Conservation (phyloP, 2,888 invertebrate species). For the Megalurothrips usitatus region DNA sequence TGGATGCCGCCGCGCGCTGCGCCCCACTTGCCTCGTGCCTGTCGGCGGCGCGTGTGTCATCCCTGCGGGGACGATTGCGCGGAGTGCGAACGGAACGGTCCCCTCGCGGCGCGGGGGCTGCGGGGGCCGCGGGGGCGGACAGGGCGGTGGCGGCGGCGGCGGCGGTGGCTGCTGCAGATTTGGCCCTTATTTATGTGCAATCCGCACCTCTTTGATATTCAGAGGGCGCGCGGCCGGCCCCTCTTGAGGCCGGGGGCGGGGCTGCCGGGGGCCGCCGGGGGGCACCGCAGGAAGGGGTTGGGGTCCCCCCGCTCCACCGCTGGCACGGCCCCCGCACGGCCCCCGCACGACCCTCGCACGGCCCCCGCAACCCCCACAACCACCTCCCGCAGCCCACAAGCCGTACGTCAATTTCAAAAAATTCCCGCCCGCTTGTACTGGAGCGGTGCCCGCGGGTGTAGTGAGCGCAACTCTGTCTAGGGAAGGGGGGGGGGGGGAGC, state of each 20-base stretch:
- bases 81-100: neutral
- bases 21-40: too few species aligned
- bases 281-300: neutral
- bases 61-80: conserved; percentile 3
- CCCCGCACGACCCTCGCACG: neutral
- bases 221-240: neutral
- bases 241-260: neutral
- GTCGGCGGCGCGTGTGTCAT: conserved; percentile 10
- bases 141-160: neutral
- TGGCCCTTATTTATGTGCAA: conserved; percentile 23
- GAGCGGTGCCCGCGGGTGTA: neutral
- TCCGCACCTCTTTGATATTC: conserved; percentile 20
- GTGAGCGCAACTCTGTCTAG: too few species aligned
- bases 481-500: too few species aligned
- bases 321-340: neutral
- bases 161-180: neutral
- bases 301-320: neutral
- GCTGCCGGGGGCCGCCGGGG: neutral
- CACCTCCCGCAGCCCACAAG: neutral
- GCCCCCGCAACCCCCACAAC: neutral
- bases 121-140: neutral
- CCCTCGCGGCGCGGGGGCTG: neutral
- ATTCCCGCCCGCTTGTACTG: neutral
- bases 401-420: conserved; percentile 3
- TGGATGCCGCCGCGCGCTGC: neutral